Percentiles rank a stretch among this genome's conserved stretches.
Conservation (phyloP, 2,797 vertebrate genomes). For the Limnodromus scolopaceus region DNA sequence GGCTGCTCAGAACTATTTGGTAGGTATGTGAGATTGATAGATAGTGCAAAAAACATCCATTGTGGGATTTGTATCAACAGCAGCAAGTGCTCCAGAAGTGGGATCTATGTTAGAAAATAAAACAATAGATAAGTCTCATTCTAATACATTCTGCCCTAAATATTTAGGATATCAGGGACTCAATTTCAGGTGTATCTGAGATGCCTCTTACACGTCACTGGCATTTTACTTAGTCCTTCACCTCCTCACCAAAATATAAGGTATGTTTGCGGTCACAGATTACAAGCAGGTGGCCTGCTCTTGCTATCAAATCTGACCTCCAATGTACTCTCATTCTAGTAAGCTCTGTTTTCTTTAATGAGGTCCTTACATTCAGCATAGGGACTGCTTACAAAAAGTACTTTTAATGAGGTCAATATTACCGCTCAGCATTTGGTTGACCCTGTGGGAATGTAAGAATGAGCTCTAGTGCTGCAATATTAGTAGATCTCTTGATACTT, state of each 20-base stretch:
- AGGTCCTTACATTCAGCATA: background rate
- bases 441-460: background rate
- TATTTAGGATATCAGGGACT: background rate
- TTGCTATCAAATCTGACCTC: background rate
- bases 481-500: background rate
- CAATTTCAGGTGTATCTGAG: background rate
- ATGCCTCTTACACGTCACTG: background rate
- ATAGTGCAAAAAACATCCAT: background rate
- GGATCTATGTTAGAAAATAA: background rate
- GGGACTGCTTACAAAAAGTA: background rate
- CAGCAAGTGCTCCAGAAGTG: background rate
- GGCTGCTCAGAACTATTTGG: background rate
- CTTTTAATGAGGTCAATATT: background rate
- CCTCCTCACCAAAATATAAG: background rate
- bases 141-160: background rate
- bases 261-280: background rate
- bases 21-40: background rate
- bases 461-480: background rate
- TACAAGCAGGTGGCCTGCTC: background rate
- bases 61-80: background rate
- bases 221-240: background rate
- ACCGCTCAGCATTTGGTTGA: background rate
- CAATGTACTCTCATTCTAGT: background rate
- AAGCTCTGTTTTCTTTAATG: background rate
- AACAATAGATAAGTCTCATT: background rate